Percentiles rank a stretch among this genome's conserved stretches.
phyloP scores from a whole-genome alignment of 2,888 invertebrate species.

The Mesorhabditis sp. region DNA sequence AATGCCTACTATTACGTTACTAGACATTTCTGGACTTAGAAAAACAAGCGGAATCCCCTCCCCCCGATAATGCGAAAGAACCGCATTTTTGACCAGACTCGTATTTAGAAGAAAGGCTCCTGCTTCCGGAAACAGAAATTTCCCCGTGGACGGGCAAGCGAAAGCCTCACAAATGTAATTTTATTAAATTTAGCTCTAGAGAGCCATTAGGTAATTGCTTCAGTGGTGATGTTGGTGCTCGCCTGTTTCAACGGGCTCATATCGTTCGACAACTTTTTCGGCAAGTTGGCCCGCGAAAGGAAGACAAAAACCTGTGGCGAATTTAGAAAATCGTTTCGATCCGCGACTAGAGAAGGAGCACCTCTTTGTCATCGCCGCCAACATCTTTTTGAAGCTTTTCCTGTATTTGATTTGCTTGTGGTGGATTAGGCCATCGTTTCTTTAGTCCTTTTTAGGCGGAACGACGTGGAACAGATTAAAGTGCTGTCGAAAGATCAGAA shows the following conservation, averaged over 20 bases:
- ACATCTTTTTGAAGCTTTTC: slow-evolving; percentile 23
- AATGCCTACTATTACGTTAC: too few species aligned
- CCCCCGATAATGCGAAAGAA: too few species aligned
- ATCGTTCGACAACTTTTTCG: background rate
- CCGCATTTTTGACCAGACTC: too few species aligned
- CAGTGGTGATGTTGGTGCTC: slow-evolving; percentile 24
- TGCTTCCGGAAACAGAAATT: slow-evolving; percentile 15
- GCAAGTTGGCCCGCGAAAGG: background rate
- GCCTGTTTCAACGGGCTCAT: slow-evolving; percentile 14
- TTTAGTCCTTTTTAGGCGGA: background rate
- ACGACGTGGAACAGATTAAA: slow-evolving; percentile 21
- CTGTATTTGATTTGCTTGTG: slow-evolving; percentile 22
- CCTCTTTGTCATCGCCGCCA: slow-evolving; percentile 18
- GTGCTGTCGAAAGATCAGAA: slow-evolving; percentile 30
- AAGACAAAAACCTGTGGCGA: background rate
- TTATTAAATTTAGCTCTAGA: background rate
- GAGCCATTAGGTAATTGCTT: slow-evolving; percentile 18
- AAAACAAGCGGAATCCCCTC: too few species aligned
- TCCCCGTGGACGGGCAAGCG: slow-evolving; percentile 24
- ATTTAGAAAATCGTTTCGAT: slow-evolving; percentile 17
- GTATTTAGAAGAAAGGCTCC: slow-evolving; percentile 17
- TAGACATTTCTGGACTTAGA: too few species aligned
- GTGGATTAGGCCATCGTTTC: slow-evolving; percentile 11
- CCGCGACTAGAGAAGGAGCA: slow-evolving; percentile 17
- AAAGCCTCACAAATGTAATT: slow-evolving; percentile 23